Evolutionary conservation across 2,888 invertebrate genomes (phyloP).

Genomic region (Tetragonisca angustula): DNA sequence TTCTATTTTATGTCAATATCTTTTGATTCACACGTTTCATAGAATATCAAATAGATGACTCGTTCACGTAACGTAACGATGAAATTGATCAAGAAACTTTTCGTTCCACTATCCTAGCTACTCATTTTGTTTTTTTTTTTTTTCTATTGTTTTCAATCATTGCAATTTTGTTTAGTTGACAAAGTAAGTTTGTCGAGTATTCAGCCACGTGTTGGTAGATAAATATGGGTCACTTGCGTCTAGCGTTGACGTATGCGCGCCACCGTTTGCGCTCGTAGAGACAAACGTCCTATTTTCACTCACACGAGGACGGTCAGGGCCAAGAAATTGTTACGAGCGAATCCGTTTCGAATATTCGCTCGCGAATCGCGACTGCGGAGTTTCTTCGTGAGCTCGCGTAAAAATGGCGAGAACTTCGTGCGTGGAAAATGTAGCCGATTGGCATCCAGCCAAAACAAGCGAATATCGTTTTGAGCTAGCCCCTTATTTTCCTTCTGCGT

Average conservation of each 20-base stretch:
- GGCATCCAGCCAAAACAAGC: constrained; percentile 19
- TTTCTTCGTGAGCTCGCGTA: too few species aligned
- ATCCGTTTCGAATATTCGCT: neutral
- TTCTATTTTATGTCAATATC: neutral
- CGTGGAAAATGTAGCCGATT: constrained; percentile 34
- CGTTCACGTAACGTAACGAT: rapidly evolving
- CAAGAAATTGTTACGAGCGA: constrained; percentile 43
- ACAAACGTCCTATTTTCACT: constrained; percentile 63
- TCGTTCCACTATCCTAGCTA: neutral
- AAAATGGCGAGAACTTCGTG: neutral
- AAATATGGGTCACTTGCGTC: constrained; percentile 54
- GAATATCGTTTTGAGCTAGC: neutral
- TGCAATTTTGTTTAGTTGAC: neutral
- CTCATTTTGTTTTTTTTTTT: neutral
- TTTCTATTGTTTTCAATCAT: too few species aligned
- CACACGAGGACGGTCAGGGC: constrained; percentile 58
- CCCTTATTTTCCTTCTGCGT: neutral
- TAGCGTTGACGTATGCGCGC: constrained; percentile 41
- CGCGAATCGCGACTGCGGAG: neutral
- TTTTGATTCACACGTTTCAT: neutral
- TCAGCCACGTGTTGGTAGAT: constrained; percentile 46
- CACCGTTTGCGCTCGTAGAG: constrained; percentile 58
- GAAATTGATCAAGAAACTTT: neutral
- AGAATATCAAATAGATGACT: neutral
- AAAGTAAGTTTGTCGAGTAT: neutral